Conservation (phyloP, 2,113 vertebrate genomes). For the Saguinus imperator region DNA sequence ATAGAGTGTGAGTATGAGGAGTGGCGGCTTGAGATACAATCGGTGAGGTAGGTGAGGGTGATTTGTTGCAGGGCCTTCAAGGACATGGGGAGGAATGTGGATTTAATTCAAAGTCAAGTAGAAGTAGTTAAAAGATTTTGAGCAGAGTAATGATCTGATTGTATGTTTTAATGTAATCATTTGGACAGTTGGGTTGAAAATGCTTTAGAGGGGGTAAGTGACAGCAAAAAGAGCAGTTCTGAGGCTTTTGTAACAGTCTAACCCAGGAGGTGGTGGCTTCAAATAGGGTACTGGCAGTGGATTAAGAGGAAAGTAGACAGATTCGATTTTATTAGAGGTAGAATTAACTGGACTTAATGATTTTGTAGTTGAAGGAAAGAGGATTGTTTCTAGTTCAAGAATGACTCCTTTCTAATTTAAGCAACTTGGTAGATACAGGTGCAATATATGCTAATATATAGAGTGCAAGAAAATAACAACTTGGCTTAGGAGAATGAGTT, state of each 20-base stretch:
- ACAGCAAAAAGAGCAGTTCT: too few relatives aligned
- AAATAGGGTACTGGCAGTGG: not conserved
- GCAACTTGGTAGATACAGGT: not conserved
- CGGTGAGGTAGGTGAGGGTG: accelerated
- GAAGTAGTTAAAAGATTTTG: not conserved
- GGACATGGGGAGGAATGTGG: not conserved
- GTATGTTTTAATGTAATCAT: not conserved
- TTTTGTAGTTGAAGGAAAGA: not conserved
- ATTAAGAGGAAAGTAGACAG: not conserved
- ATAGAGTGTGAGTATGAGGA: not conserved
- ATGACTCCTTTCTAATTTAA: not conserved
- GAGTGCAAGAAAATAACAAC: not conserved
- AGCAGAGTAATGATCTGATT: too few relatives aligned
- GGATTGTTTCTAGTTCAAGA: not conserved
- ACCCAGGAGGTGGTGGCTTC: too few relatives aligned
- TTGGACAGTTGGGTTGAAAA: not conserved
- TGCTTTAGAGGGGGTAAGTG: not conserved
- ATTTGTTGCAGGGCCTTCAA: not conserved
- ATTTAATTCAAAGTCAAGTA: not conserved
- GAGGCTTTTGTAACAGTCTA: not conserved
- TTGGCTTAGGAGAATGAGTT: not conserved
- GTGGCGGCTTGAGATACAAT: not conserved
- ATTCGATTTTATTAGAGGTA: not conserved
- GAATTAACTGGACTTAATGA: not conserved
- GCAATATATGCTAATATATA: not conserved